Base-by-base conservation (phyloP, 2,113 vertebrate species). In the Rhea americana region DNA sequence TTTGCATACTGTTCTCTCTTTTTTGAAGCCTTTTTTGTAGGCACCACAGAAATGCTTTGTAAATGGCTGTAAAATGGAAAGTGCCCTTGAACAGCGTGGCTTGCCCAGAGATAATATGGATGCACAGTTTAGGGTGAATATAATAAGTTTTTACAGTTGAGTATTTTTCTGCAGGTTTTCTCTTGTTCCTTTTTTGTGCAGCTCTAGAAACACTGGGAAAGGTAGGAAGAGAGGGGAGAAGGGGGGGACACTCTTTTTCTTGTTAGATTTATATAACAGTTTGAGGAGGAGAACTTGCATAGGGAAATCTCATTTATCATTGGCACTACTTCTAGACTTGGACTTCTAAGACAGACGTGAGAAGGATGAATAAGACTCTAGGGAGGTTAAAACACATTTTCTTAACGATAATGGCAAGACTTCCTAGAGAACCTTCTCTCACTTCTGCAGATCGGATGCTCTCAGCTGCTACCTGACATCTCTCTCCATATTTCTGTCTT, bases 321-420 rank as follows among this genome's bases (percentile, higher is more conserved):
- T 86, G 85, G 50, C 62, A 66, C 74, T 70, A 21, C 83, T 95
- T 92, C 93, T 91, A 82, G 85, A 71, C 82, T 53, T 87, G 88
- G 58, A 30, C 94, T 95, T 93, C 62, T 87, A 70, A 88, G 83
- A 66, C 76, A 72, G 70, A 86, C 74, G 73, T 51, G 62, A 93
- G 66, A 80, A 93, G 85, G 90, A 76, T 91, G 90, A 95, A 93
- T 91, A 91, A 87, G 92, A 70, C 90, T 89, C 81, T 62, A 87
- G 88, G 91, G 91, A 94, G n/a, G 81, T 1, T 77, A 83, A 93
- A 93, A 90, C 95, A 45, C 89, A 45, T 90, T 93, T 95, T 94
- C 77, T 70, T 82, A 85, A 84, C 66, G 77, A 82, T 86, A 91
- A 94, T 91, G 51, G 89, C 77, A 89, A 93, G 66, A 55, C 45